Base-by-base conservation (phyloP, 2,888 invertebrate genomes). In the Nemotelus pantherinus region DNA sequence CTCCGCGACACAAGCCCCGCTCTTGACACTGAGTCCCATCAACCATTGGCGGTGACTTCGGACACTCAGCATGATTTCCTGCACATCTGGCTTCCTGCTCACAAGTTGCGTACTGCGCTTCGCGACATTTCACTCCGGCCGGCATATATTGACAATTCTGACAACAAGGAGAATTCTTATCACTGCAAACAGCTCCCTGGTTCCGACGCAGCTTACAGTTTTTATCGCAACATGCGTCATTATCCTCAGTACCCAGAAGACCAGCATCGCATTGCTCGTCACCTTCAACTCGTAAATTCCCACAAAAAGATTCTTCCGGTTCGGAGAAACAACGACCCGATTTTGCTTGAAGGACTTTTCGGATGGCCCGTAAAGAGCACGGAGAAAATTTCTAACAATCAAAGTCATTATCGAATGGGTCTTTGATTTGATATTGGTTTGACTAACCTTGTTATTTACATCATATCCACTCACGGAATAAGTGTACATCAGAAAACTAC, bases 221-320 rank as follows among this genome's bases (percentile, higher is more conserved):
- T 86, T 95, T 95, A 84, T 96, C 95, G 86, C 98, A 98, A 85
- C 98, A 98, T 79, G 93, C 91, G 85, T 97, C 97, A 83, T 95
- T 95, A 84, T 96, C 96, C 86, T 96, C 96, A 0, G 96, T 96
- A 41, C 97, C 97, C 4, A 97, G 88, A 47, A 97, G 89, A 2
- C 98, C 98, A 45, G 97, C 97, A 85, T 99, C 98, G 86, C 98
- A 99, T 86, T 98, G 96, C 86, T 99, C 98, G 81, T 95, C 96
- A 2, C 95, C 96, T 86, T 99, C 97, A 0, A 98, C 97, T 9
- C 97, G 90, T 80, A 97, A 89, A 89, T 99, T 98, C 6, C 98
- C 98, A 86, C 98, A 99, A 88, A 97, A 97, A 76, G 96, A 96
- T 88, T 96, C 96, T 86, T 96, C 96, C 0, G 96, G 97, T 88